Evolutionary conservation across 2,888 invertebrate genomes (phyloP).

Genomic region (Diarsia brunnea): DNA sequence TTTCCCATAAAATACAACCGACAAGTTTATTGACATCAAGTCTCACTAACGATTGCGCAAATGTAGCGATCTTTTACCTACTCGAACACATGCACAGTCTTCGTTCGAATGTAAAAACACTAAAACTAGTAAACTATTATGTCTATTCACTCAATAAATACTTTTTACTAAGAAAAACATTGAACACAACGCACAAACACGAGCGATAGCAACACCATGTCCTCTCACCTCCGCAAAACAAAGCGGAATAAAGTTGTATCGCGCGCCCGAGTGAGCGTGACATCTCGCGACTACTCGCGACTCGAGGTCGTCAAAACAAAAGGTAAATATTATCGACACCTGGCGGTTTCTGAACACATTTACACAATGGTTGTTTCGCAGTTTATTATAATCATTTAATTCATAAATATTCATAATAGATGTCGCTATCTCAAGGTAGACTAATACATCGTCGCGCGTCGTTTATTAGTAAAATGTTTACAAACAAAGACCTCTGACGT

Average conservation of each 20-base stretch:
- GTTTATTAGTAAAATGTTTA: neutral
- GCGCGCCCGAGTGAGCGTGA: conserved; percentile 68
- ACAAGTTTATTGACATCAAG: conserved; percentile 90
- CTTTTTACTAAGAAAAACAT: conserved; percentile 84
- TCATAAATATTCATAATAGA: conserved; percentile 43
- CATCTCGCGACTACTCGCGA: conserved; percentile 77
- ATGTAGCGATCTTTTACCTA: conserved; percentile 77
- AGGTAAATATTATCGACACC: conserved; percentile 75
- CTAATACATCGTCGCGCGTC: neutral
- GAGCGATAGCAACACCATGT: conserved; percentile 75
- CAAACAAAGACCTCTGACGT: neutral
- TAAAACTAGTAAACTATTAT: conserved; percentile 72
- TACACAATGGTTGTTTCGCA: conserved; percentile 45
- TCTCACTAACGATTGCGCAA: conserved; percentile 87
- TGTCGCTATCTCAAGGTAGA: conserved; percentile 45
- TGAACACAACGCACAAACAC: conserved; percentile 80
- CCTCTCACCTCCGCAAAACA: conserved; percentile 90
- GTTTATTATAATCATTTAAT: conserved; percentile 18
- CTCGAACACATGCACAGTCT: conserved; percentile 81
- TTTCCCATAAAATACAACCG: conserved; percentile 90
- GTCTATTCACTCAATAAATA: conserved; percentile 84
- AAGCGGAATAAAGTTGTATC: conserved; percentile 85
- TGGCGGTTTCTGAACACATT: conserved; percentile 65
- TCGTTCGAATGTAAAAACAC: conserved; percentile 78
- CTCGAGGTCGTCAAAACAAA: conserved; percentile 77